These are phyloP conservation scores for Harpalus rufipes DNA, from an alignment of 2,888 invertebrate species.

Conservation along the genomic window DNA sequence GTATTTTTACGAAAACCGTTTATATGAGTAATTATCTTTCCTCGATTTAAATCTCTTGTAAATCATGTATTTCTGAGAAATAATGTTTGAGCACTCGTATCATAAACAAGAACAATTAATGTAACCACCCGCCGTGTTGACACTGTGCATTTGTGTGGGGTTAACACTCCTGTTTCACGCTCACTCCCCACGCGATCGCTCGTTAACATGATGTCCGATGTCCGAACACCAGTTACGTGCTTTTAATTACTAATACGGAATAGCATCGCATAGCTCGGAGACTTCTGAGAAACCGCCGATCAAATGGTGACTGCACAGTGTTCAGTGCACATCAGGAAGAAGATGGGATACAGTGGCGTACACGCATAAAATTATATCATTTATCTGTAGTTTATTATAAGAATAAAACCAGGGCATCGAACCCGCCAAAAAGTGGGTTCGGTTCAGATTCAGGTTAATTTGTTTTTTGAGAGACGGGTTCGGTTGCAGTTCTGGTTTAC, in stretches of 20 bases:
- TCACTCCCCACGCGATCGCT: slow-evolving; percentile 34
- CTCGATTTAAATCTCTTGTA: not conserved
- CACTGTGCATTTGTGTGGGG: slow-evolving; percentile 11
- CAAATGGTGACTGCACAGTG: not conserved
- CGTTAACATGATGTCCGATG: not conserved
- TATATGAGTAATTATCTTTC: not conserved
- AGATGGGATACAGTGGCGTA: not conserved
- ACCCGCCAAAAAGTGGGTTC: no score
- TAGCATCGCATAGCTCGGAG: not conserved
- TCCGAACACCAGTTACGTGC: not conserved
- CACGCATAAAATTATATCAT: no score
- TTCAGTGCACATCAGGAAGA: not conserved
- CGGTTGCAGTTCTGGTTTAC: no score
- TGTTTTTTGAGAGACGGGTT: no score
- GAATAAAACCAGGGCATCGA: no score
- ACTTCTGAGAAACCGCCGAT: not conserved
- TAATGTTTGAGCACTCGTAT: not conserved
- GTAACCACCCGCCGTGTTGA: slow-evolving; percentile 58
- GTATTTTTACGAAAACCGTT: not conserved
- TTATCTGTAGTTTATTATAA: no score
- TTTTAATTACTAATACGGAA: not conserved
- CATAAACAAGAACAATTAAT: slow-evolving; percentile 32
- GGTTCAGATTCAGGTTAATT: no score
- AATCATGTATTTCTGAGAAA: slow-evolving; percentile 1
- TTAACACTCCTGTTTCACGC: slow-evolving; percentile 50